Evolutionary conservation across 2,888 invertebrate species (phyloP).

Genomic region (Bursaphelenchus okinawaensis): DNA sequence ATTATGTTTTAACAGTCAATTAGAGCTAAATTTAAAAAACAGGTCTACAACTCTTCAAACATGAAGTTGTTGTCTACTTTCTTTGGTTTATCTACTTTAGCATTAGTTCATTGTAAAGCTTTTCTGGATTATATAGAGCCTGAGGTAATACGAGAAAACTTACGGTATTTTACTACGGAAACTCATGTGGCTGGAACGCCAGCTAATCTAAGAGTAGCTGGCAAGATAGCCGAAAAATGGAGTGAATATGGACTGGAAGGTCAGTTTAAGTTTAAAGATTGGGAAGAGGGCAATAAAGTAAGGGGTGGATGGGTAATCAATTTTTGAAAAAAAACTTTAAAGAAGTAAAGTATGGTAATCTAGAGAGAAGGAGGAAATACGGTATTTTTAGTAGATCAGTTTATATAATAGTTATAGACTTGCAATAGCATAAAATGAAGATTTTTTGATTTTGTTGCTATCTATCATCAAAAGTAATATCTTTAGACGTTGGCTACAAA

Average conservation of each 20-base stretch:
- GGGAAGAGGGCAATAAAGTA: not conserved
- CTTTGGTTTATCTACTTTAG: too few species aligned
- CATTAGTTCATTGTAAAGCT: not conserved
- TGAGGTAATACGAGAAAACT: conserved; percentile 13
- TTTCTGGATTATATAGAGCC: conserved; percentile 10
- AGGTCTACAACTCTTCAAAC: too few species aligned
- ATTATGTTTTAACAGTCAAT: not conserved
- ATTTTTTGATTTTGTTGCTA: too few species aligned
- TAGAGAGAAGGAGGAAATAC: too few species aligned
- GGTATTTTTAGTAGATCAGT: too few species aligned
- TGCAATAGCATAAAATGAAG: too few species aligned
- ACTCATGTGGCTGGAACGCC: conserved; percentile 48
- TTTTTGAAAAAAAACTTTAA: not conserved
- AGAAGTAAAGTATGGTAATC: too few species aligned
- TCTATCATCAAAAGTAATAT: not conserved
- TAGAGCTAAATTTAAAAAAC: too few species aligned
- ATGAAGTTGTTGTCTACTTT: too few species aligned
- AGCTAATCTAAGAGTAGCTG: conserved; percentile 41
- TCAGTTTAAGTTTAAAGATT: not conserved
- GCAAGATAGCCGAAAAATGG: conserved; percentile 42
- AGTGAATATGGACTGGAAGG: conserved; percentile 37
- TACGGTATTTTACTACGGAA: conserved; percentile 36
- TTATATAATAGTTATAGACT: too few species aligned
- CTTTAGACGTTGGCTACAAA: conserved; percentile 18
- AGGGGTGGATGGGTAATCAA: not conserved